Percentiles rank a stretch among this genome's conserved stretches.
These are phyloP conservation scores for Elaphurus davidianus DNA, from an alignment of 2,113 vertebrate species.

Conservation along the genomic window DNA sequence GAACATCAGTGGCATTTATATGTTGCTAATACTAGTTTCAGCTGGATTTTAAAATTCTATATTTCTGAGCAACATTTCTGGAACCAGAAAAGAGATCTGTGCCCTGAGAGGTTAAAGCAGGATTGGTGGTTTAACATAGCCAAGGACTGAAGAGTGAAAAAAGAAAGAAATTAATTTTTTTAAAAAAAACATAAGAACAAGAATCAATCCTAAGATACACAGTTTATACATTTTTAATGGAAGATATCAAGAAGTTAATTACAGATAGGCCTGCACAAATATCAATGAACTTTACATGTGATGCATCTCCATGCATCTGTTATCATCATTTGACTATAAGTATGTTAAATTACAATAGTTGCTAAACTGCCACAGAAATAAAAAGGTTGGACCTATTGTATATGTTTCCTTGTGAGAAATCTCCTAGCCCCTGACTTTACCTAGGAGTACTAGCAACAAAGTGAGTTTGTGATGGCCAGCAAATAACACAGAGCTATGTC, in stretches of 20 bases:
- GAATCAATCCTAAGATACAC: background rate
- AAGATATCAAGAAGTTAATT: background rate
- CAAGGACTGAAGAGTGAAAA: background rate
- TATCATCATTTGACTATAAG: background rate
- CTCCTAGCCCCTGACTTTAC: background rate
- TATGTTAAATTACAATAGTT: background rate
- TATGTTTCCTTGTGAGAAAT: background rate
- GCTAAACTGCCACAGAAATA: background rate
- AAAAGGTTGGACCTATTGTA: background rate
- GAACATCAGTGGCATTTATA: background rate
- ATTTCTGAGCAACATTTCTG: background rate
- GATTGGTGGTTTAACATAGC: background rate
- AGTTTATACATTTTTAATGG: background rate
- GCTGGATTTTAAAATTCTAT: background rate
- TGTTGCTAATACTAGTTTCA: background rate
- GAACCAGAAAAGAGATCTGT: background rate
- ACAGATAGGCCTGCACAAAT: background rate
- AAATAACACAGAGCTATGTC: background rate
- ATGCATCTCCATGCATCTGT: background rate
- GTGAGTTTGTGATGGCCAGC: background rate
- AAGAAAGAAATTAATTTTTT: background rate
- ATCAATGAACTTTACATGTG: background rate
- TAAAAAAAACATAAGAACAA: background rate
- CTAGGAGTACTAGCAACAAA: background rate
- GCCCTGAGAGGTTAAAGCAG: background rate